Conservation (phyloP, 2,888 invertebrate genomes). For the Drosophila niveifrons region DNA sequence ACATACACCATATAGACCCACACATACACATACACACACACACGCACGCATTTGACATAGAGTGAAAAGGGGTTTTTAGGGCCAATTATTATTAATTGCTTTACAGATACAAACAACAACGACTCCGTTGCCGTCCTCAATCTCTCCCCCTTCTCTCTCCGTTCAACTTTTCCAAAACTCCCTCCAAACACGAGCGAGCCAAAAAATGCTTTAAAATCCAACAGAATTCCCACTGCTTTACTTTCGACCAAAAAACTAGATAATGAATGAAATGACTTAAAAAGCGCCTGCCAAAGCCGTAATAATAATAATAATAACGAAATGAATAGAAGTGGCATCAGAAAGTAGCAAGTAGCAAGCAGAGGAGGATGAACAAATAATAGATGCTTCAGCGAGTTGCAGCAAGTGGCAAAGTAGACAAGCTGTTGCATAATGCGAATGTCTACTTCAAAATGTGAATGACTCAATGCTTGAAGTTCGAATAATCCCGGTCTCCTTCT, state of each 20-base stretch:
- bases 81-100: constrained; percentile 84
- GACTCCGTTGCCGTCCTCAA: constrained; percentile 30
- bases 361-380: background rate
- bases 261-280: constrained; percentile 20
- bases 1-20: constrained; percentile 1
- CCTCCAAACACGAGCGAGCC: background rate
- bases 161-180: background rate
- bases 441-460: constrained; percentile 15
- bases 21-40: constrained; percentile 12
- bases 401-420: constrained; percentile 14
- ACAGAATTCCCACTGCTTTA: constrained; percentile 33
- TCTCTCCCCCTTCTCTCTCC: background rate
- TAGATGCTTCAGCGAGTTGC: constrained; percentile 5
- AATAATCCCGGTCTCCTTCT: background rate
- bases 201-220: constrained; percentile 39
- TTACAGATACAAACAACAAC: constrained; percentile 76
- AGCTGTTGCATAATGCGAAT: constrained; percentile 59
- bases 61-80: constrained; percentile 70
- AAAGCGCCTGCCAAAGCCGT: background rate
- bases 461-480: constrained; percentile 19
- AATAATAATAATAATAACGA: constrained; percentile 40
- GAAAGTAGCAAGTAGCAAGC: background rate
- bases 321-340: constrained; percentile 20
- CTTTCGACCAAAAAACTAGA: background rate
- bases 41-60: constrained; percentile 29